Evolutionary conservation across 2,113 vertebrate species (phyloP).

Genomic region (Pachyramphus minor): DNA sequence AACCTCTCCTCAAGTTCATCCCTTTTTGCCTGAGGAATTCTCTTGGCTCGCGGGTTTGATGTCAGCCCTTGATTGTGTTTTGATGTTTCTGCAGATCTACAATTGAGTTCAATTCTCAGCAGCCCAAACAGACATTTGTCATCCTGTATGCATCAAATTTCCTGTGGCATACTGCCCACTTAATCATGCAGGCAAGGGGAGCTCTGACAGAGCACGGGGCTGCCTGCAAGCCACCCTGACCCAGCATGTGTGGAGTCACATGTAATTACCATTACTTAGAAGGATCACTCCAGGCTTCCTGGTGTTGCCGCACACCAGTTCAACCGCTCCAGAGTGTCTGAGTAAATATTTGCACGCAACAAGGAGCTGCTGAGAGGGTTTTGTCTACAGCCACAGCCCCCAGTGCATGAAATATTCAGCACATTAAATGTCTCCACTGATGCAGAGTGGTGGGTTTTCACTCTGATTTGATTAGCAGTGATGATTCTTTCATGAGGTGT

Average conservation of each 20-base stretch:
- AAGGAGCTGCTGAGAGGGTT: conserved; percentile 82
- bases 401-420: conserved; percentile 94
- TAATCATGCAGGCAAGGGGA: conserved; percentile 70
- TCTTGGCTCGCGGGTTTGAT: conserved; percentile 80
- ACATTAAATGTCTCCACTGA: conserved; percentile 77
- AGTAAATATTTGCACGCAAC: conserved; percentile 94
- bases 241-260: conserved; percentile 81
- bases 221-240: conserved; percentile 66
- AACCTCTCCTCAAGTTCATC: conserved; percentile 24
- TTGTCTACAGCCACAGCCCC: conserved; percentile 74
- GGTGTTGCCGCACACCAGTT: conserved; percentile 67
- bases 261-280: conserved; percentile 89
- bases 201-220: conserved; percentile 55
- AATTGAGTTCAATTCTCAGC: conserved; percentile 83
- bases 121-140: conserved; percentile 93
- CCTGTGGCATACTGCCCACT: conserved; percentile 71
- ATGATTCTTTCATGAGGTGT: conserved; percentile 97
- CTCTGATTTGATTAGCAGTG: conserved; percentile 93
- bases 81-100: conserved; percentile 88
- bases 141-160: conserved; percentile 77
- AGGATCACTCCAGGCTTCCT: conserved; percentile 80
- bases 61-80: conserved; percentile 92
- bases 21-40: conserved; percentile 62
- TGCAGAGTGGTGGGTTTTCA: conserved; percentile 85
- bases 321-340: conserved; percentile 67